phyloP scores from a whole-genome alignment of 2,797 vertebrate genomes.

The Galago senegalensis region DNA sequence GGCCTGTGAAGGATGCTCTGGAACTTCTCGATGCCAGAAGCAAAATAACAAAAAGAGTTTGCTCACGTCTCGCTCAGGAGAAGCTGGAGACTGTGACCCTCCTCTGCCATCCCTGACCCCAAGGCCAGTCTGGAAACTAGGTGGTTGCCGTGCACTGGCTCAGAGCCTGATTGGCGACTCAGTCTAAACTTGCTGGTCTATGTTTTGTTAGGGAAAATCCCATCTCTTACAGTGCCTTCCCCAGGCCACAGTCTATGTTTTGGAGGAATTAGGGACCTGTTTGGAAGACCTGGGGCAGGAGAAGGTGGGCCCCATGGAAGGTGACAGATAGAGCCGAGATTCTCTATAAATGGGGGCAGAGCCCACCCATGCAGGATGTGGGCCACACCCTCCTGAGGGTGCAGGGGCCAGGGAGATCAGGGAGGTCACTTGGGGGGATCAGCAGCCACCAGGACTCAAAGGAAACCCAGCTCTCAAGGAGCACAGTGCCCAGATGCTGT shows the following conservation, averaged over 20 bases:
- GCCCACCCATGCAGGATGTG: no score
- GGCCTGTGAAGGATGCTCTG: neutral
- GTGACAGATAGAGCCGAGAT: no score
- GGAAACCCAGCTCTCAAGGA: neutral
- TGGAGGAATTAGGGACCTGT: neutral
- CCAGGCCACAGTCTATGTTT: accelerated
- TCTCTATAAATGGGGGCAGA: accelerated
- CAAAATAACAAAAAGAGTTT: neutral
- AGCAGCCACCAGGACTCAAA: accelerated
- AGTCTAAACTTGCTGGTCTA: accelerated
- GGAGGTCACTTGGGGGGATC: neutral
- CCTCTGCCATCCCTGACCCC: neutral
- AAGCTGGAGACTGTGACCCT: neutral
- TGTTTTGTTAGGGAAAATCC: accelerated
- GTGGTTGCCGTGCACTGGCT: accelerated
- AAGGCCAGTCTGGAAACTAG: neutral
- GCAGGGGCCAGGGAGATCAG: neutral
- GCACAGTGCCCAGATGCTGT: accelerated
- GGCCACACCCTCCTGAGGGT: no score
- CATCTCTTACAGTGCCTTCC: accelerated
- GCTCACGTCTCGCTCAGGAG: neutral
- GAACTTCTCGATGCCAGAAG: neutral
- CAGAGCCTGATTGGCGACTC: accelerated
- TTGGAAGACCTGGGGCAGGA: neutral
- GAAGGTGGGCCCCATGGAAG: neutral